A percentile compares a stretch with the other conserved stretches of the same genome.
phyloP scores from a whole-genome alignment of 2,113 vertebrate species.

The human region DNA sequence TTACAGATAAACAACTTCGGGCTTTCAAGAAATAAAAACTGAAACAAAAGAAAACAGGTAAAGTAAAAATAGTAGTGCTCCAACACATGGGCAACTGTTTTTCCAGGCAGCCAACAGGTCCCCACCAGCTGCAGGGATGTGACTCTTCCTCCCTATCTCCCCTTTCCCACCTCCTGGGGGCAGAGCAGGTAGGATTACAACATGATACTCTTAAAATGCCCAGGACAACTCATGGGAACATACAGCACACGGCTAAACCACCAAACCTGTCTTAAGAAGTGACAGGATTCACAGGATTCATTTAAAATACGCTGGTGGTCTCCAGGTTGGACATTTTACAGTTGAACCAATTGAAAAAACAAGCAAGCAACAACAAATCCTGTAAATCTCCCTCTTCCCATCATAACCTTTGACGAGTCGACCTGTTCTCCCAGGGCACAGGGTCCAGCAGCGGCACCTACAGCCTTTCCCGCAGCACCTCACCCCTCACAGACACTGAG shows the following conservation, averaged over 20 bases:
- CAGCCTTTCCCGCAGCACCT: not conserved
- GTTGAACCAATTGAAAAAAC: not conserved
- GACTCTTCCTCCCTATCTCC: not conserved
- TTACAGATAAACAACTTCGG: constrained; percentile 65
- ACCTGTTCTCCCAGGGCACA: not conserved
- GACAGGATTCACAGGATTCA: not conserved
- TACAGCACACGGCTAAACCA: constrained; percentile 11
- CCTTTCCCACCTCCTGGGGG: constrained; percentile 5
- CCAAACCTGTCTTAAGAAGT: not conserved
- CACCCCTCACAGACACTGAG: not conserved
- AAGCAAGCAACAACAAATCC: not conserved
- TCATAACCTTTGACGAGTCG: not conserved
- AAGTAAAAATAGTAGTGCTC: not conserved
- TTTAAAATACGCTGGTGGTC: not conserved
- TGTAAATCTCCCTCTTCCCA: not conserved
- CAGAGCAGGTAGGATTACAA: not conserved
- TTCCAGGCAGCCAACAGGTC: fast-evolving
- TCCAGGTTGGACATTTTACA: not conserved
- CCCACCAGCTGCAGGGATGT: fast-evolving
- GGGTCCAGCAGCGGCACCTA: not conserved
- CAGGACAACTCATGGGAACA: not conserved
- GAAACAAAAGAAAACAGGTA: not conserved
- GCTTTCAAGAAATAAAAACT: not conserved
- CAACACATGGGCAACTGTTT: fast-evolving
- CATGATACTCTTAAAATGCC: not conserved